Base-by-base conservation (phyloP, 53 echinoderm and acorn worm genomes). In the Stichopus horrens region DNA sequence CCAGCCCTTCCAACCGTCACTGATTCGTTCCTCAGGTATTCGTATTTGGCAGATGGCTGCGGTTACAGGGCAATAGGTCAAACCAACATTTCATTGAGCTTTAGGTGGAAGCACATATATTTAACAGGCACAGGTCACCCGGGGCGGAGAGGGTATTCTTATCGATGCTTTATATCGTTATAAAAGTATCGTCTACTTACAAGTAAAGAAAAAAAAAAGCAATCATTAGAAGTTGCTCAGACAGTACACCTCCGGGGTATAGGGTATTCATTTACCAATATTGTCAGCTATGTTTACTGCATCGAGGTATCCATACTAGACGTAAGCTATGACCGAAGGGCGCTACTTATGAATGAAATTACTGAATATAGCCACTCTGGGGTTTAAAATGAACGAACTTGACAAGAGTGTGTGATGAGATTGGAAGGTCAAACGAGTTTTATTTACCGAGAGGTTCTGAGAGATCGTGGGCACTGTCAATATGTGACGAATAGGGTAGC, bases 181-280 rank as follows among this genome's bases (percentile, higher is more conserved):
- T 14, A 23, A 53, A 77, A 77, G 77, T 10, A 9, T 77, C 77
- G 52, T 52, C 51, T 77, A 53, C 51, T 77, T 52, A 77, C 77
- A 77, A 74, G 74, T 1, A 37, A 37, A 37, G 2, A 37, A 37
- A 37, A 2, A 37, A 63, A 63, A 16, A 16, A 13, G 8, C 8
- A 10, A 13, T 63, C 8, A 63, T 63, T 63, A 13, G 63, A 63
- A 63, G 63, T 63, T 7, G 63, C 63, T 63, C 16, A 63, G 16
- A 63, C 63, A 13, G 16, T 63, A 16, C 14, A 63, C 63, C 63
- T 63, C 16, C 63, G 16, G 63, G 63, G 63, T 2, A 63, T 13
- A 63, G 7, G 63, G 63, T 10, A 63, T 63, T 63, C 7, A 8
- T 16, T 63, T 63, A 13, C 60, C 14, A 8, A 13, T 63, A 37